Evolutionary conservation across 2,888 invertebrate species (phyloP), one percentile per base, ranked within the genome.

Genomic region (Dasypolia templi): DNA sequence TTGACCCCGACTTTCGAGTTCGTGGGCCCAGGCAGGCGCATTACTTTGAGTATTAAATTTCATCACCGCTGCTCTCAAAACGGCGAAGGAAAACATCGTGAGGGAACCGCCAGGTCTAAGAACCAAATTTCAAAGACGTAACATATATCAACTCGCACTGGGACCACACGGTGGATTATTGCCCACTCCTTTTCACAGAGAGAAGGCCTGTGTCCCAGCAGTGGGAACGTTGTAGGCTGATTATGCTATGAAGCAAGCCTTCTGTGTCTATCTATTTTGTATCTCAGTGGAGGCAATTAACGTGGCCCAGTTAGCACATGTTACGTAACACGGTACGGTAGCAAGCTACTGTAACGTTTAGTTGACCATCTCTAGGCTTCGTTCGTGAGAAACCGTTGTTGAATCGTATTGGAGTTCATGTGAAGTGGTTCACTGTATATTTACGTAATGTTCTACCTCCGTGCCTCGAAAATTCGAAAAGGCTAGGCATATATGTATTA

Each of bases 251-350:
- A 1, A 44, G 4, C 6, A 5, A 0, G 0, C 14, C 17, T 76
- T 61, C 79, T 78, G 46, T 32, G 14, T 5, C 0, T 5, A 32
- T 78, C 22, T 35, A 14, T 42, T 61, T 53, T 4, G 42, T 61
- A 46, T 9, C 67, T 44, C 77, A 71, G 73, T 72, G 67, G 59
- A 58, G 84, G 81, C 82, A 87, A 87, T 87, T 87, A 87, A 84
- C 82, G 80, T 81, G 86, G 67, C 87, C 86, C 59, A 86, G 82
- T 87, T 87, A 65, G 61, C 63, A 62, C 68, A 58, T 59, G 76
- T 72, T 75, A 75, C 69, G 64, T 81, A 77, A 74, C 85, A 75
- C 39, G 64, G 17, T 64, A 59, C 46, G 68, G n/a, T 69, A 62
- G 65, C 61, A 68, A n/a, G 70, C 58, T 79, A 71, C 66, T 69